Percentiles rank a stretch among this genome's conserved stretches.
Evolutionary conservation across 2,797 vertebrate genomes (phyloP).

Genomic region (Brachyrhaphis roseni): DNA sequence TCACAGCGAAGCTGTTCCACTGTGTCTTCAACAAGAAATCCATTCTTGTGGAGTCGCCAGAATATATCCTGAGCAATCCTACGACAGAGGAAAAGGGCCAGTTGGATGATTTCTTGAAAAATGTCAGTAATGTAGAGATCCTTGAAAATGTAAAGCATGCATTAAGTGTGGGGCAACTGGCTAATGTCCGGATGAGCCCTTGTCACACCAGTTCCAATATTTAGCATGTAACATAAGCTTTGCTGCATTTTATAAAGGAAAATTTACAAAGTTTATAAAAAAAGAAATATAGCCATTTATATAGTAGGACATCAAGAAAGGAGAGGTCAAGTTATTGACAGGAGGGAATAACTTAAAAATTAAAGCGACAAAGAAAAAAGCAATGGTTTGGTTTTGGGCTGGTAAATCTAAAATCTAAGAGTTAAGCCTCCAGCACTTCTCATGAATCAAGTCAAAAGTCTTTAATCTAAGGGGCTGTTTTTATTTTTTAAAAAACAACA

Average conservation of each 20-base stretch:
- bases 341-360: neutral
- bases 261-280: neutral
- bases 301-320: neutral
- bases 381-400: conserved; percentile 16
- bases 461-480: conserved; percentile 38
- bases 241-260: neutral
- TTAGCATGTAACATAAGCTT: neutral
- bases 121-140: neutral
- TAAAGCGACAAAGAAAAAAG: conserved; percentile 14
- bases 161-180: neutral
- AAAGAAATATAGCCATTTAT: neutral
- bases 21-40: conserved; percentile 85
- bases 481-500: conserved; percentile 39
- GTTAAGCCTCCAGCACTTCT: conserved; percentile 25
- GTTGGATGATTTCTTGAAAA: neutral
- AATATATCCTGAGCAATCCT: conserved; percentile 97
- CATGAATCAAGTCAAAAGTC: conserved; percentile 31
- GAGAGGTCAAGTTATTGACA: conserved; percentile 3
- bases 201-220: neutral
- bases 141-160: neutral
- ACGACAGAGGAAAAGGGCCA: neutral
- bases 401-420: conserved; percentile 33
- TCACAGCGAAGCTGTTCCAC: conserved; percentile 95
- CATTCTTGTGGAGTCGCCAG: conserved; percentile 82
- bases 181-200: neutral